Conservation (phyloP, 2,797 vertebrate genomes). For the Numenius phaeopus region DNA sequence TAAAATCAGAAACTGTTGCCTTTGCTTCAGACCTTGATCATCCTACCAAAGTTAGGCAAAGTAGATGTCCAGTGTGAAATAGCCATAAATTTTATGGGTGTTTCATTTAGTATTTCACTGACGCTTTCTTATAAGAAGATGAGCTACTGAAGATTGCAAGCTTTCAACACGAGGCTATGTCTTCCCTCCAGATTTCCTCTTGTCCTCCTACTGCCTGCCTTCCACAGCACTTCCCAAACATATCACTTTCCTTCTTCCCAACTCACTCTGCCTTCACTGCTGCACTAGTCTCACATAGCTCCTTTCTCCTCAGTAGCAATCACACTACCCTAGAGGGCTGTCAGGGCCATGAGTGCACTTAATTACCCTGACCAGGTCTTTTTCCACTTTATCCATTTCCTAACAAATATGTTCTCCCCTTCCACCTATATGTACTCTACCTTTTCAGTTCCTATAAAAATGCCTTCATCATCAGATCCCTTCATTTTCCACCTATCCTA, state of each 20-base stretch:
- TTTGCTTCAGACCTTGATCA: not conserved
- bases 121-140: not conserved
- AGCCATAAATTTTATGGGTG: not conserved
- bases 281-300: not conserved
- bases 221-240: not conserved
- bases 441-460: not conserved
- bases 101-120: not conserved
- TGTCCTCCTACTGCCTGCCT: not conserved
- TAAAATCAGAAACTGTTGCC: not conserved
- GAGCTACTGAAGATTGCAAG: not conserved
- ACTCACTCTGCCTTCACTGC: not conserved
- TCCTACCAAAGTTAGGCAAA: not conserved
- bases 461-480: not conserved
- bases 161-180: not conserved
- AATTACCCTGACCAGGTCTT: not conserved
- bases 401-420: not conserved
- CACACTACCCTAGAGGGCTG: not conserved
- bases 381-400: not conserved
- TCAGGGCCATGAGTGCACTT: not conserved
- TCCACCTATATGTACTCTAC: not conserved
- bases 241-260: not conserved
- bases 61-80: not conserved
- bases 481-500: not conserved
- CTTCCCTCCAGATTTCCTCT: not conserved
- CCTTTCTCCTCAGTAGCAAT: not conserved